Evolutionary conservation across 2,888 invertebrate genomes (phyloP).

Genomic region (Sarcophaga caerulescens): DNA sequence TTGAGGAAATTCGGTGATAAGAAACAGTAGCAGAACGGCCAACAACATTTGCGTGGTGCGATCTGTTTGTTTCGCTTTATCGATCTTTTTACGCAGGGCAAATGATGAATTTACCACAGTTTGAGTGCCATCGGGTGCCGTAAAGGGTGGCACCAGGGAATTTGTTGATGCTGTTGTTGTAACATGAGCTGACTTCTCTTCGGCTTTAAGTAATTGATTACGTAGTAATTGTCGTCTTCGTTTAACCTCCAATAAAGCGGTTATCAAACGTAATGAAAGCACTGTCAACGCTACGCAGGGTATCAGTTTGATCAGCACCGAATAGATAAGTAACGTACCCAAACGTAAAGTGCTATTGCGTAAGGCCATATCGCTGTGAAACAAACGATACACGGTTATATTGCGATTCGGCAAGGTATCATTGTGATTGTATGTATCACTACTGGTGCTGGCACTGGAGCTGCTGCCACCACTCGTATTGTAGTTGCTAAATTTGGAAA

Average conservation of each 20-base stretch:
- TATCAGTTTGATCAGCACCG: constrained; percentile 94
- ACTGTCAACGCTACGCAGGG: constrained; percentile 94
- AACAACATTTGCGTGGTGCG: constrained; percentile 94
- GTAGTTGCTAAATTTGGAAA: constrained; percentile 41
- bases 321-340: constrained; percentile 94
- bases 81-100: constrained; percentile 77
- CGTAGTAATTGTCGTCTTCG: constrained; percentile 86
- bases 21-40: constrained; percentile 91
- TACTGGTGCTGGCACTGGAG: background rate
- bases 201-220: constrained; percentile 59
- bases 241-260: constrained; percentile 90
- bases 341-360: constrained; percentile 85
- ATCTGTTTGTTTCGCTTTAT: constrained; percentile 86
- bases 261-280: constrained; percentile 88
- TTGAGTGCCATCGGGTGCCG: constrained; percentile 72
- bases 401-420: constrained; percentile 79
- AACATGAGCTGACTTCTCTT: constrained; percentile 49
- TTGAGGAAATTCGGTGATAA: constrained; percentile 95
- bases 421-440: constrained; percentile 18
- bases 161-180: constrained; percentile 74
- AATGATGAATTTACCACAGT: constrained; percentile 46
- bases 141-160: constrained; percentile 71
- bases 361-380: constrained; percentile 84
- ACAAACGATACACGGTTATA: constrained; percentile 87
- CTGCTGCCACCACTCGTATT: constrained; percentile 27